A percentile compares a stretch with the other conserved stretches of the same genome.
Conservation (phyloP, 1,140 invertebrate species). For the Hylaeus volcanicus region DNA sequence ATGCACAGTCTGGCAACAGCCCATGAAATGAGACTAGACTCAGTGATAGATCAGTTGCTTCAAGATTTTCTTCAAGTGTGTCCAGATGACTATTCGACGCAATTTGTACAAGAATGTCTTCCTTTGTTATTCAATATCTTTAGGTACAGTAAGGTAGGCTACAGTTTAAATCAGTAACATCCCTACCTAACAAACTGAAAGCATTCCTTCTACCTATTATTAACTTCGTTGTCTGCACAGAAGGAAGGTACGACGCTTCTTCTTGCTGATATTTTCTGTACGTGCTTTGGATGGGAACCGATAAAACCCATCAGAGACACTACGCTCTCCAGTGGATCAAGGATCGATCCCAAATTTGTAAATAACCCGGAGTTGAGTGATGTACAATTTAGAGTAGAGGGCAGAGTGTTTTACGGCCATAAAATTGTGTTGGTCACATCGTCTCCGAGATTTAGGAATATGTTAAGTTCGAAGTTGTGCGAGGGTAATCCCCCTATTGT, state of each 20-base stretch:
- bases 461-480: constrained; percentile 90
- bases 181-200: neutral
- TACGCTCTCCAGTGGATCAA: constrained; percentile 85
- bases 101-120: constrained; percentile 94
- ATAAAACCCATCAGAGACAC: constrained; percentile 90
- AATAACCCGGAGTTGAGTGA: constrained; percentile 95
- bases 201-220: neutral
- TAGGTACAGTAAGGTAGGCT: constrained; percentile 90
- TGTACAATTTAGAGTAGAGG: constrained; percentile 94
- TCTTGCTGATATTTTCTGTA: constrained; percentile 93
- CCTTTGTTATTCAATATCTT: constrained; percentile 95
- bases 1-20: constrained; percentile 93
- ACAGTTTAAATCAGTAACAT: neutral
- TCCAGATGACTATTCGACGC: constrained; percentile 90
- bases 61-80: constrained; percentile 95
- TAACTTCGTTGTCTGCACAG: constrained; percentile 74
- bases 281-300: constrained; percentile 92
- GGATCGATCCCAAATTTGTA: constrained; percentile 94
- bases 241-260: constrained; percentile 93
- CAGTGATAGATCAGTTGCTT: constrained; percentile 93
- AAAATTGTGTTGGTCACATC: constrained; percentile 96
- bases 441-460: constrained; percentile 91
- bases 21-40: constrained; percentile 89
- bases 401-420: constrained; percentile 95
- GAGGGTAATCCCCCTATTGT: constrained; percentile 91